Percentiles rank a stretch among this genome's conserved stretches.
These are phyloP conservation scores for Zaprionus camerounensis DNA, from an alignment of 1,140 invertebrate species.

Conservation along the genomic window DNA sequence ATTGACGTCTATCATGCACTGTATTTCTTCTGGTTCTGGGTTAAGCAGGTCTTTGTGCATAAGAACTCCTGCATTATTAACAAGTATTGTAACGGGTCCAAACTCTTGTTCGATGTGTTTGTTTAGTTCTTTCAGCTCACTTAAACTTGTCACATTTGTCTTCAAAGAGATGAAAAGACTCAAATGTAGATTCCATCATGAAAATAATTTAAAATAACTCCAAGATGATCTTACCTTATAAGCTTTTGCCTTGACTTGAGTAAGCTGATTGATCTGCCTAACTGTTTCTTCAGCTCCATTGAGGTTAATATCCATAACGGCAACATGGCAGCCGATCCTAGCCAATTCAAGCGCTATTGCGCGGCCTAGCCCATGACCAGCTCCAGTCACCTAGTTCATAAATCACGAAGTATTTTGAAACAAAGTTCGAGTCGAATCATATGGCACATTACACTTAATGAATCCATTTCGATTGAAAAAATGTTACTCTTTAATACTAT, in stretches of 20 bases:
- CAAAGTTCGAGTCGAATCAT: not conserved
- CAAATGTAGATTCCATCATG: not conserved
- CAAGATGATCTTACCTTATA: slow-evolving; percentile 44
- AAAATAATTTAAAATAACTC: not conserved
- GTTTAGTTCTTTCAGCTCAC: slow-evolving; percentile 37
- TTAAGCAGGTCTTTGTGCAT: slow-evolving; percentile 31
- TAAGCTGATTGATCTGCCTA: slow-evolving; percentile 39
- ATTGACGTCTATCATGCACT: slow-evolving; percentile 65
- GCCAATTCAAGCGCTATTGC: slow-evolving; percentile 56
- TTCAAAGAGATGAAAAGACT: not conserved
- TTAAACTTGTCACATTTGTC: slow-evolving; percentile 49
- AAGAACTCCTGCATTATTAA: slow-evolving; percentile 74
- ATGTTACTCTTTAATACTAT: no score
- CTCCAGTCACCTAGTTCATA: slow-evolving; percentile 56
- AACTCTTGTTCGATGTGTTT: slow-evolving; percentile 47
- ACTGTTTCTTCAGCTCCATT: slow-evolving; percentile 54
- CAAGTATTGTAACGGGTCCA: slow-evolving; percentile 63
- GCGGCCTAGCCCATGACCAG: slow-evolving; percentile 58
- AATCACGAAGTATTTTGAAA: not conserved
- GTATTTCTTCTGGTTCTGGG: slow-evolving; percentile 44
- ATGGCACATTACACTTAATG: not conserved
- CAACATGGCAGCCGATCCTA: slow-evolving; percentile 55
- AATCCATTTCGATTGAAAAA: no score
- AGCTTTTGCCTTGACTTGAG: slow-evolving; percentile 47
- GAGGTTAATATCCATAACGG: slow-evolving; percentile 57